phyloP scores from a whole-genome alignment of 2,888 invertebrate genomes.

The Dasysyrphus albostriatus region DNA sequence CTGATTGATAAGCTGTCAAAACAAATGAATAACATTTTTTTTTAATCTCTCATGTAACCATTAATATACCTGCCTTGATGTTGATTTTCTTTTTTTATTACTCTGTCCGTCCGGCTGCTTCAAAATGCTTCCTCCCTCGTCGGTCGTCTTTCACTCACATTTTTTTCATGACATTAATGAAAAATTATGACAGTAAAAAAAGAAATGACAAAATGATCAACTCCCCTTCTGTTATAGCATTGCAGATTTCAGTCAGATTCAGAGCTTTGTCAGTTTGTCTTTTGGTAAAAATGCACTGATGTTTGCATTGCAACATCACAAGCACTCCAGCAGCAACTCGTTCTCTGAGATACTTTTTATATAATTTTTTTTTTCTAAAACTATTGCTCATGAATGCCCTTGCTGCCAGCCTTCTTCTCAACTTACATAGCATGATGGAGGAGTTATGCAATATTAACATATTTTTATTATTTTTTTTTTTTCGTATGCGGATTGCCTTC shows the following conservation, averaged over 20 bases:
- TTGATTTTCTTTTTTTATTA: slow-evolving; percentile 29
- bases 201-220: slow-evolving; percentile 57
- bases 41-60: slow-evolving; percentile 43
- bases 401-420: slow-evolving; percentile 11
- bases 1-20: slow-evolving; percentile 20
- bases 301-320: slow-evolving; percentile 42
- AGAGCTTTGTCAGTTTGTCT: slow-evolving; percentile 51
- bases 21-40: slow-evolving; percentile 28
- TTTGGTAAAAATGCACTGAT: slow-evolving; percentile 63
- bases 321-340: background rate
- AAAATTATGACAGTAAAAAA: slow-evolving; percentile 57
- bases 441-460: slow-evolving; percentile 65
- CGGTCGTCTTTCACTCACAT: slow-evolving; percentile 38
- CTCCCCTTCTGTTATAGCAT: slow-evolving; percentile 29
- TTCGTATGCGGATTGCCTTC: slow-evolving; percentile 40
- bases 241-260: slow-evolving; percentile 35
- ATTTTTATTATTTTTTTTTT: slow-evolving; percentile 25
- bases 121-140: slow-evolving; percentile 16
- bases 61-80: slow-evolving; percentile 54
- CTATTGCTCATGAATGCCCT: slow-evolving; percentile 44
- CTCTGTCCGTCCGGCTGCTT: slow-evolving; percentile 27
- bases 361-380: slow-evolving; percentile 42
- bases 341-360: slow-evolving; percentile 59
- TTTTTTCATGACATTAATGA: slow-evolving; percentile 58
- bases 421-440: slow-evolving; percentile 27